phyloP scores from a whole-genome alignment of 2,888 invertebrate species.

The Hemithea aestivaria region DNA sequence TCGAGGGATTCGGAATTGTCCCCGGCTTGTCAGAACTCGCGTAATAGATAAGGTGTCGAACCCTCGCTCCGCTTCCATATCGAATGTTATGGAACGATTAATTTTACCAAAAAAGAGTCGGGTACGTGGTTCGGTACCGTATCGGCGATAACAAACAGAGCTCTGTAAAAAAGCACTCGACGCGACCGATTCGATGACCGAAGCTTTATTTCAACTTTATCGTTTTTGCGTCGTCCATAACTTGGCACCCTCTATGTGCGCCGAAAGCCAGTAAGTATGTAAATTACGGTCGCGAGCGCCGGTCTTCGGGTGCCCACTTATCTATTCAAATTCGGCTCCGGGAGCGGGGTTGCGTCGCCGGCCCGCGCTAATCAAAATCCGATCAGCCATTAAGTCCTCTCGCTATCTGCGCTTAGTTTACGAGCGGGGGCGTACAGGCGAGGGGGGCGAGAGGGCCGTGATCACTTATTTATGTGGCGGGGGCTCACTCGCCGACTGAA shows the following conservation, averaged over 20 bases:
- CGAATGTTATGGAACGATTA: slow-evolving; percentile 44
- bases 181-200: slow-evolving; percentile 70
- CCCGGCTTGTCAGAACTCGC: slow-evolving; percentile 24
- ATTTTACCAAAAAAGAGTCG: slow-evolving; percentile 46
- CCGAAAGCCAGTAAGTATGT: slow-evolving; percentile 78
- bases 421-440: slow-evolving; percentile 54
- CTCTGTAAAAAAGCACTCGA: slow-evolving; percentile 64
- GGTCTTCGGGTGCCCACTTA: slow-evolving; percentile 76
- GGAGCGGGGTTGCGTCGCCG: slow-evolving; percentile 71
- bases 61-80: slow-evolving; percentile 18
- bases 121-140: slow-evolving; percentile 24
- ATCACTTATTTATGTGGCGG: slow-evolving; percentile 76
- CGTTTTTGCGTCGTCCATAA: slow-evolving; percentile 73
- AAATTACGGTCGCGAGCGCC: slow-evolving; percentile 76
- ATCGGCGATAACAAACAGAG: slow-evolving; percentile 64
- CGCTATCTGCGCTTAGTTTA: slow-evolving; percentile 78
- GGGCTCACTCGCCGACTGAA: slow-evolving; percentile 61
- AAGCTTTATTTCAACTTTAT: slow-evolving; percentile 76
- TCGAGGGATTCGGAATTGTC: slow-evolving; percentile 14
- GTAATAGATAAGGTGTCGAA: slow-evolving; percentile 27
- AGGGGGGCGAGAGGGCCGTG: slow-evolving; percentile 45
- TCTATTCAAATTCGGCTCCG: slow-evolving; percentile 77
- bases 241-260: slow-evolving; percentile 70
- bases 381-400: slow-evolving; percentile 79
- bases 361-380: slow-evolving; percentile 79